phyloP scores from a whole-genome alignment of 2,113 vertebrate genomes.

The Butastur rufipennis region DNA sequence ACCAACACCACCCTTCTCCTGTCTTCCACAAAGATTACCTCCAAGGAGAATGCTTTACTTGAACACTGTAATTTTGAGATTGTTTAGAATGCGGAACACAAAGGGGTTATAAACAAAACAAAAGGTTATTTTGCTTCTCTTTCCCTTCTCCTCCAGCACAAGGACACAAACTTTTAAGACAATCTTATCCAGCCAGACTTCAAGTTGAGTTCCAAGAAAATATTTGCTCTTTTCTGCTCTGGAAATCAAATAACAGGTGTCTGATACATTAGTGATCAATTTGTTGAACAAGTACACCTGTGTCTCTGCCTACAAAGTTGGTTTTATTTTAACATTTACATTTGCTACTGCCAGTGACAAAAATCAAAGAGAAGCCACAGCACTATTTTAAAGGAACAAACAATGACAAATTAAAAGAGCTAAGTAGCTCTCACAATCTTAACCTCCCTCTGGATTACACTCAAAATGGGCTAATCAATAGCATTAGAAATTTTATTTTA shows the following conservation, averaged over 20 bases:
- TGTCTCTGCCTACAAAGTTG: neutral
- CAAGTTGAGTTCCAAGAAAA: constrained; percentile 7
- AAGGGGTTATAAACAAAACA: neutral
- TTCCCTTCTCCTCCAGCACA: neutral
- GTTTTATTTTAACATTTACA: constrained; percentile 21
- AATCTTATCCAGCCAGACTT: neutral
- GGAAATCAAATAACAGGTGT: neutral
- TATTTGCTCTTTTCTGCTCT: constrained; percentile 18
- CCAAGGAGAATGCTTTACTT: neutral
- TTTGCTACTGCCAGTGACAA: neutral
- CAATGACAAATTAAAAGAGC: neutral
- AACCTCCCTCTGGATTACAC: neutral
- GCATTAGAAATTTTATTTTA: fast-evolving
- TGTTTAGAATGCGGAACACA: neutral
- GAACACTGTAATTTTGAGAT: neutral
- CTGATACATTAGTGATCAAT: neutral
- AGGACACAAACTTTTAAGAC: neutral
- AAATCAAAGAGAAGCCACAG: constrained; percentile 11
- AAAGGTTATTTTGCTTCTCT: neutral
- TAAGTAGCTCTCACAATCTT: neutral
- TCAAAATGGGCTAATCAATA: neutral
- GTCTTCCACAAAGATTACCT: neutral
- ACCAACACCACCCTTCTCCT: neutral
- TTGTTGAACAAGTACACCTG: neutral
- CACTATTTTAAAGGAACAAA: neutral